Conservation (phyloP, 2,113 vertebrate genomes). For the Uria aalge region DNA sequence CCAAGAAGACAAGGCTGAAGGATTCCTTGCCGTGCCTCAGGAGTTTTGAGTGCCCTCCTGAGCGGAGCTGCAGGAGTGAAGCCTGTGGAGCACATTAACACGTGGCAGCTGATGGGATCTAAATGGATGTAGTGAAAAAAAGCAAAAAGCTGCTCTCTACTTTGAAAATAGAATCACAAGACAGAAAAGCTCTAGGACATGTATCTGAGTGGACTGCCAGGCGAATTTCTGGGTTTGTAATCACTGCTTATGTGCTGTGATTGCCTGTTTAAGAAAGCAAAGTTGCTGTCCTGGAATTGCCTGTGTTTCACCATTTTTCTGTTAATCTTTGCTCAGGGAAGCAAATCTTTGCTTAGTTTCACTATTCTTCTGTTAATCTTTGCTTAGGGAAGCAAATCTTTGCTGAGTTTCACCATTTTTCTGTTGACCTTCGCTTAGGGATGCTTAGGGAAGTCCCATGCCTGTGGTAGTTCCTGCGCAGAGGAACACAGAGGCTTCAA, state of each 20-base stretch:
- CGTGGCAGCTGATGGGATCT: background rate
- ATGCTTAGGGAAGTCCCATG: background rate
- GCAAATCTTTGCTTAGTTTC: background rate
- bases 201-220: background rate
- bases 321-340: background rate
- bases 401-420: background rate
- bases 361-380: background rate
- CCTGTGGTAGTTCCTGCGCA: background rate
- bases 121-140: background rate
- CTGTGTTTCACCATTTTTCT: background rate
- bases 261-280: background rate
- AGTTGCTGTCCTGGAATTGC: background rate
- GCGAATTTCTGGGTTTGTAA: background rate
- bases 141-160: background rate
- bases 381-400: background rate
- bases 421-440: background rate
- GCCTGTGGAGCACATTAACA: background rate
- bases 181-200: background rate
- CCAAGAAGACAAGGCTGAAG: background rate
- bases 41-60: background rate
- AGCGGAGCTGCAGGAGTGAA: background rate
- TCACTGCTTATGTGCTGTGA: background rate
- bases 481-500: background rate
- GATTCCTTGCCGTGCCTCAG: background rate
- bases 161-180: background rate